These are phyloP conservation scores for Forbesichthys agassizii DNA, from an alignment of 2,113 vertebrate species.

Conservation along the genomic window DNA sequence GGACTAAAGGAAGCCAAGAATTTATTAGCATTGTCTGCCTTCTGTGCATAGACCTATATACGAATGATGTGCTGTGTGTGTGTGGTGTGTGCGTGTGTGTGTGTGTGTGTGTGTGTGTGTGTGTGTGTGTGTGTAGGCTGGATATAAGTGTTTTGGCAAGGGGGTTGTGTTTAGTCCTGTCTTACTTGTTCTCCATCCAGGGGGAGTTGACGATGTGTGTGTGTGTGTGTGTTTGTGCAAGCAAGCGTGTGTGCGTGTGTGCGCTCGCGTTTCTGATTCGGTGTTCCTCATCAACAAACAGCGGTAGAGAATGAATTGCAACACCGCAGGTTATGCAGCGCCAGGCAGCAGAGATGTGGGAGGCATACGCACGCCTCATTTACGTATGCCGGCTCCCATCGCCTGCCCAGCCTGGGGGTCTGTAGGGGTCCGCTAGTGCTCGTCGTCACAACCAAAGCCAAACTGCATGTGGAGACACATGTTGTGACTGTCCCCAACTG, in stretches of 20 bases:
- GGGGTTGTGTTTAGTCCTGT: slow-evolving; percentile 46
- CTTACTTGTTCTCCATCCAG: slow-evolving; percentile 55
- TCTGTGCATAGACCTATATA: background rate
- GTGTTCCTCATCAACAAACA: slow-evolving; percentile 9
- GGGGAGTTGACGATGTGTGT: background rate
- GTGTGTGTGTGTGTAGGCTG: slow-evolving; percentile 20
- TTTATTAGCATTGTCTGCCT: background rate
- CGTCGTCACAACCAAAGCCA: no score
- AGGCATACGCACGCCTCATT: slow-evolving; percentile 13
- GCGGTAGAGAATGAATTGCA: slow-evolving; percentile 27
- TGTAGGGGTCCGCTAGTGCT: no score
- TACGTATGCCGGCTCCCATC: background rate
- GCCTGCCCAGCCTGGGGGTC: no score
- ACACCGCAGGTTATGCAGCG: slow-evolving; percentile 32
- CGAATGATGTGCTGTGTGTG: background rate
- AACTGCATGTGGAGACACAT: no score
- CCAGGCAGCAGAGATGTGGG: slow-evolving; percentile 14
- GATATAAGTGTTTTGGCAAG: slow-evolving; percentile 45
- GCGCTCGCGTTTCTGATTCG: slow-evolving; percentile 7
- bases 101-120: slow-evolving; percentile 9
- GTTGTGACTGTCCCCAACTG: no score
- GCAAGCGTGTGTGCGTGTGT: background rate
- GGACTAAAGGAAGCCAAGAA: no score
- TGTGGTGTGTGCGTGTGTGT: background rate
- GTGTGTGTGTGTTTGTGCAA: background rate